Percentiles rank a stretch among this genome's conserved stretches.
phyloP scores from a whole-genome alignment of 2,113 vertebrate species.

The Tonatia bakeri region DNA sequence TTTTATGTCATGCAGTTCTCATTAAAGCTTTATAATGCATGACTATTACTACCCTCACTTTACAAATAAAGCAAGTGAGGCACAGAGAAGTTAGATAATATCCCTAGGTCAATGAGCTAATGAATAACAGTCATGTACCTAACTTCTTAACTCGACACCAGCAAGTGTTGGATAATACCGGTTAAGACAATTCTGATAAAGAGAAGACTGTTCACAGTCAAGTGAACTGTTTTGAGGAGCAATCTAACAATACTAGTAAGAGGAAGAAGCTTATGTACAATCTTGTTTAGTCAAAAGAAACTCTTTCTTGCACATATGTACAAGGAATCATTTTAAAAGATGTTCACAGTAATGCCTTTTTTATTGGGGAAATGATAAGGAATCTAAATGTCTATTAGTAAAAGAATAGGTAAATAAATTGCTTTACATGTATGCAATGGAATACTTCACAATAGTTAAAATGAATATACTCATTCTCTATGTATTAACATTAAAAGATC shows the following conservation, averaged over 20 bases:
- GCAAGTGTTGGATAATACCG: neutral
- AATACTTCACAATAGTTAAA: neutral
- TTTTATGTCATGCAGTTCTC: neutral
- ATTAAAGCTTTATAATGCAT: neutral
- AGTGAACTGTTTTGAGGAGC: neutral
- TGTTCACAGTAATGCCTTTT: neutral
- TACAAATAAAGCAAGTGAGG: neutral
- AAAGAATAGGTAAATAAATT: neutral
- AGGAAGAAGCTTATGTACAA: neutral
- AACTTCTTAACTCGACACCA: neutral
- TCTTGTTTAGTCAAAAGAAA: neutral
- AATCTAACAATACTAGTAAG: neutral
- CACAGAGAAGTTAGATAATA: neutral
- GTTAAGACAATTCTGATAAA: neutral
- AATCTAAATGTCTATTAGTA: neutral
- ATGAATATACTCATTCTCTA: neutral
- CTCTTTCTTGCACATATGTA: neutral
- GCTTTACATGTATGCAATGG: neutral
- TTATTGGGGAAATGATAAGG: neutral
- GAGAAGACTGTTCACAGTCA: neutral
- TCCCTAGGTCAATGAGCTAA: neutral
- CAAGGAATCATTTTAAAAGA: neutral
- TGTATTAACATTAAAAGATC: neutral
- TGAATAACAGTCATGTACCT: neutral
- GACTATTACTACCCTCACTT: neutral